Percentiles rank a stretch among this genome's conserved stretches.
Evolutionary conservation across 2,888 invertebrate genomes (phyloP).

Genomic region (Chouioia cunea): DNA sequence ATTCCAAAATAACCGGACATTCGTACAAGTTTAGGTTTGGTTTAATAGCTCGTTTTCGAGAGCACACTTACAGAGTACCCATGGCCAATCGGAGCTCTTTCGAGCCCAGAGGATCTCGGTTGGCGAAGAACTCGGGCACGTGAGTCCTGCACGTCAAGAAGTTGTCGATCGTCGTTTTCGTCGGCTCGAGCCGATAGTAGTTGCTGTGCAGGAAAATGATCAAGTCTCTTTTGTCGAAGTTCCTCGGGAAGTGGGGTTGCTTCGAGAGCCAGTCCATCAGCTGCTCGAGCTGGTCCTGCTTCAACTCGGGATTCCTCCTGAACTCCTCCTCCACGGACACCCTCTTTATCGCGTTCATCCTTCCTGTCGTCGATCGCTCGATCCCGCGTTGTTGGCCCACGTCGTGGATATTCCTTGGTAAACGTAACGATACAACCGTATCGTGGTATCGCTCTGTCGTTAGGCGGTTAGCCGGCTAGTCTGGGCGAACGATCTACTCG

Average conservation of each 20-base stretch:
- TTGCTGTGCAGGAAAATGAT: constrained; percentile 80
- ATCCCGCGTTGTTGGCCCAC: no score
- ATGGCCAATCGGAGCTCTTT: constrained; percentile 69
- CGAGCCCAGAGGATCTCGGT: constrained; percentile 69
- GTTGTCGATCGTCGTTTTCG: constrained; percentile 79
- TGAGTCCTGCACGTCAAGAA: constrained; percentile 77
- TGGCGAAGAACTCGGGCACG: constrained; percentile 68
- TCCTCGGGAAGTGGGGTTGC: constrained; percentile 77
- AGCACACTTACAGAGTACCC: constrained; percentile 70
- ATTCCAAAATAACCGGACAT: no score
- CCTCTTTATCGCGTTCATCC: constrained; percentile 65
- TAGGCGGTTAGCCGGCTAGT: no score
- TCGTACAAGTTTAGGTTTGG: no score
- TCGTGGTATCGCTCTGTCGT: no score
- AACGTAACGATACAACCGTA: no score
- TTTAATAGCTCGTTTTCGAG: no score
- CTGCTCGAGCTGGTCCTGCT: constrained; percentile 73
- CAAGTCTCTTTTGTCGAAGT: constrained; percentile 73
- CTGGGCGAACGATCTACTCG: no score
- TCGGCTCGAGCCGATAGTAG: constrained; percentile 76
- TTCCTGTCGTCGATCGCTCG: neutral
- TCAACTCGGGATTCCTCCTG: constrained; percentile 74
- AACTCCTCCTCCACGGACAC: constrained; percentile 72
- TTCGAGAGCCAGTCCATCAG: constrained; percentile 75
- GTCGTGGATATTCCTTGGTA: no score